Evolutionary conservation across 2,113 vertebrate species (phyloP).

Genomic region (Lota lota): DNA sequence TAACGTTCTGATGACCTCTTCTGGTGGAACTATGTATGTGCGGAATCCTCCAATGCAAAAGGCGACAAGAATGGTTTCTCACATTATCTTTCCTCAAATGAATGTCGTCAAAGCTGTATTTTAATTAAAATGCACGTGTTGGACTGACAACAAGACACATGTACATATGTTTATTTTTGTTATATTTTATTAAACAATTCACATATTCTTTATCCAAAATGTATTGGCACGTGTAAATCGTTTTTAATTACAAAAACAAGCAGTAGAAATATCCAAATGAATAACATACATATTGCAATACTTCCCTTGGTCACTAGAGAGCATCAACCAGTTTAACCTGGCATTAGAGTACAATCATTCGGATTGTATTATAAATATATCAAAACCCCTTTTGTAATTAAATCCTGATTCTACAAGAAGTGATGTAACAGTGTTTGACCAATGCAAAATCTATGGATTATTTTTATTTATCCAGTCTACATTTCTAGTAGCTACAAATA

Average conservation of each 20-base stretch:
- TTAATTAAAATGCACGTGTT: no score
- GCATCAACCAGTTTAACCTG: constrained; percentile 31
- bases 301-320: constrained; percentile 31
- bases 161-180: not conserved
- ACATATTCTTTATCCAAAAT: constrained; percentile 34
- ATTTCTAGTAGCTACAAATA: not conserved
- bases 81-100: no score
- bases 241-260: constrained; percentile 32
- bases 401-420: not conserved
- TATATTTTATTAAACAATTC: constrained; percentile 44
- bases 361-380: constrained; percentile 3
- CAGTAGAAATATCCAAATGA: constrained; percentile 19
- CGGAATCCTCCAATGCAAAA: not conserved
- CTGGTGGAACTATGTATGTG: constrained; percentile 28
- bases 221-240: constrained; percentile 7
- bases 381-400: constrained; percentile 1
- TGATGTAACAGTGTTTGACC: constrained; percentile 27
- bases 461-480: constrained; percentile 25
- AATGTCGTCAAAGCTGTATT: no score
- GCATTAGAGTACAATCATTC: constrained; percentile 24
- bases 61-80: not conserved
- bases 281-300: constrained; percentile 35
- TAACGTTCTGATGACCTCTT: constrained; percentile 47
- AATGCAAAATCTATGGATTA: not conserved
- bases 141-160: constrained; percentile 3